Conservation (phyloP, 2,113 vertebrate species). For the Fukomys damarensis region DNA sequence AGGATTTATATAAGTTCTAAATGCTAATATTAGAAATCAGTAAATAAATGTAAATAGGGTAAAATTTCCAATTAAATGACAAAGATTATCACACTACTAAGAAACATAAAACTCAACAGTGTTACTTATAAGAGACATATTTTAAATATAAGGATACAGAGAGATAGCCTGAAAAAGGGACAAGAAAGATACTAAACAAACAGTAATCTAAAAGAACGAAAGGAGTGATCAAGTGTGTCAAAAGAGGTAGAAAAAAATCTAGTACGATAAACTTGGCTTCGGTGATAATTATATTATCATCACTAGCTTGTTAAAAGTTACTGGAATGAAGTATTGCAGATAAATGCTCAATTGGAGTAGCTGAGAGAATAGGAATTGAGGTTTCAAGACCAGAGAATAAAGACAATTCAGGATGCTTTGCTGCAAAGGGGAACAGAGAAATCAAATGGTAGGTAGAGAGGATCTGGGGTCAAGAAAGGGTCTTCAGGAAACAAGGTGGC, state of each 20-base stretch:
- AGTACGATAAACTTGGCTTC: neutral
- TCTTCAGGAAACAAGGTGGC: neutral
- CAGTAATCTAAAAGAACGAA: neutral
- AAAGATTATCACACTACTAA: slow-evolving; percentile 1
- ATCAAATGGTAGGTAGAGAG: neutral
- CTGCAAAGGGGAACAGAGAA: neutral
- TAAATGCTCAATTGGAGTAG: neutral
- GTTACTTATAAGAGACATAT: neutral
- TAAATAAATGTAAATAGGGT: neutral
- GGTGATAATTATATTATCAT: neutral
- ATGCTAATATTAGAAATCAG: neutral
- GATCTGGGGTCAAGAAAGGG: neutral
- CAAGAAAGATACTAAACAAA: neutral
- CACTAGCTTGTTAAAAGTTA: neutral
- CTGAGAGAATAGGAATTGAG: neutral
- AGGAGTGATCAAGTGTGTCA: neutral
- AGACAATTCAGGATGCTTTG: neutral
- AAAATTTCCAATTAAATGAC: neutral
- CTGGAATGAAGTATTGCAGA: neutral
- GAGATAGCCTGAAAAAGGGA: neutral
- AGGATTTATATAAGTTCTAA: neutral
- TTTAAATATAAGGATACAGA: neutral
- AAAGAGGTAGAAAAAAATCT: neutral
- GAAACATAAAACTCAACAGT: neutral
- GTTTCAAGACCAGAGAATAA: neutral